Evolutionary conservation across 1,140 invertebrate genomes (phyloP).

Genomic region (Brachionus koreanus): DNA sequence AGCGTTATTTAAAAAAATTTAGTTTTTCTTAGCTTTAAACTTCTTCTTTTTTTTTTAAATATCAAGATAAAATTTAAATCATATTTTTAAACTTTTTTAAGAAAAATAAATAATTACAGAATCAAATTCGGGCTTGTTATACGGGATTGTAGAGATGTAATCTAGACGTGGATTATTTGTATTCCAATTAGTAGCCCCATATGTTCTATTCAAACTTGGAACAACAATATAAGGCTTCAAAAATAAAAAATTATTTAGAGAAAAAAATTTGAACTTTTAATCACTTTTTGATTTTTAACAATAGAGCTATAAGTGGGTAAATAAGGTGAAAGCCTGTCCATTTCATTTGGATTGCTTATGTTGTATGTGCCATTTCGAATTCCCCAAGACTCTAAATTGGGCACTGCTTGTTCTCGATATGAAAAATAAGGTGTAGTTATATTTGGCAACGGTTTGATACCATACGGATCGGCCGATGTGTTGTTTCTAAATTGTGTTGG

Average conservation of each 20-base stretch:
- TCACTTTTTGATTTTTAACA: slow-evolving; percentile 24
- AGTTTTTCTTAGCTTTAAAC: background rate
- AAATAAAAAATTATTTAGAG: background rate
- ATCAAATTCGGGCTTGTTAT: slow-evolving; percentile 6
- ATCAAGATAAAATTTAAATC: no score
- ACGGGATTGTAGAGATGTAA: slow-evolving; percentile 24
- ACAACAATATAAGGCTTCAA: slow-evolving; percentile 24
- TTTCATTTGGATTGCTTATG: background rate
- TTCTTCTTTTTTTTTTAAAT: background rate
- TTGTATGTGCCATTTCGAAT: background rate
- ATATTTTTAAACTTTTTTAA: no score
- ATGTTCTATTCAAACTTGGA: background rate
- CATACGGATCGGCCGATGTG: slow-evolving; percentile 29
- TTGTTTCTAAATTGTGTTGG: slow-evolving; percentile 30
- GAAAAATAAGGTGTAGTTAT: slow-evolving; percentile 30
- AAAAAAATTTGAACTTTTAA: background rate
- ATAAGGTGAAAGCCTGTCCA: background rate
- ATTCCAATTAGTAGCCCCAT: slow-evolving; percentile 28
- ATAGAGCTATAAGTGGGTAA: slow-evolving; percentile 23
- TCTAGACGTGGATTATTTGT: background rate
- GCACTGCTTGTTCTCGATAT: background rate
- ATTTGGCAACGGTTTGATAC: slow-evolving; percentile 20
- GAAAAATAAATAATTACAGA: background rate
- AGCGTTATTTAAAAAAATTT: no score
- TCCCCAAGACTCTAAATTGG: slow-evolving; percentile 37